Percentiles rank a stretch among this genome's conserved stretches.
phyloP scores from a whole-genome alignment of 2,797 vertebrate genomes.

The Semotilus atromaculatus region DNA sequence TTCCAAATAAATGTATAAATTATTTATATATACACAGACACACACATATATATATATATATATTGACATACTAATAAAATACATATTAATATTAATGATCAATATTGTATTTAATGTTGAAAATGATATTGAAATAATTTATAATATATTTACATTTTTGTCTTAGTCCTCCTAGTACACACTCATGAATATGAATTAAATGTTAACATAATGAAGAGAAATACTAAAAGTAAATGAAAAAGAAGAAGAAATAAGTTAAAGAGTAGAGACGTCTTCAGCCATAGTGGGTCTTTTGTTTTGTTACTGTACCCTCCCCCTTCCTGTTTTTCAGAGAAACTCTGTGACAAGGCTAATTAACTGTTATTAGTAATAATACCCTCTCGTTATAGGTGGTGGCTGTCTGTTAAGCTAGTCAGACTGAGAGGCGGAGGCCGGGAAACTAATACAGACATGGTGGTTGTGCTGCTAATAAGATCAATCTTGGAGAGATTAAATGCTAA shows the following conservation, averaged over 20 bases:
- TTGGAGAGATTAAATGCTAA: slow-evolving; percentile 14
- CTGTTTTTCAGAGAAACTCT: slow-evolving; percentile 53
- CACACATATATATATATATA: background rate
- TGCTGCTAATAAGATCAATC: slow-evolving; percentile 48
- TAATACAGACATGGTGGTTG: slow-evolving; percentile 54
- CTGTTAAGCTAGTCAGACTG: slow-evolving; percentile 48
- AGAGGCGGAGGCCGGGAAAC: slow-evolving; percentile 65
- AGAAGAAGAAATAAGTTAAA: slow-evolving; percentile 5
- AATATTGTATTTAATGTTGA: background rate
- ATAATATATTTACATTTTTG: background rate
- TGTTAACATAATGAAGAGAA: background rate
- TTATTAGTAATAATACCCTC: slow-evolving; percentile 72
- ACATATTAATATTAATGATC: background rate
- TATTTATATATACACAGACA: background rate
- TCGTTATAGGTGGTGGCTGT: slow-evolving; percentile 70
- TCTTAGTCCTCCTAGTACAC: background rate
- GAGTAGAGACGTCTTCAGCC: slow-evolving; percentile 27
- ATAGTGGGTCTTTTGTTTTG: slow-evolving; percentile 53
- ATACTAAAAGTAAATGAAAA: background rate
- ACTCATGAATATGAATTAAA: background rate
- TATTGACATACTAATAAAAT: no score
- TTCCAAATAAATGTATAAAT: background rate
- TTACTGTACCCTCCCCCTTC: slow-evolving; percentile 48
- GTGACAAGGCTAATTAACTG: slow-evolving; percentile 64
- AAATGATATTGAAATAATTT: background rate